phyloP scores from a whole-genome alignment of 2,888 invertebrate species.

The Macroteleia sp. region DNA sequence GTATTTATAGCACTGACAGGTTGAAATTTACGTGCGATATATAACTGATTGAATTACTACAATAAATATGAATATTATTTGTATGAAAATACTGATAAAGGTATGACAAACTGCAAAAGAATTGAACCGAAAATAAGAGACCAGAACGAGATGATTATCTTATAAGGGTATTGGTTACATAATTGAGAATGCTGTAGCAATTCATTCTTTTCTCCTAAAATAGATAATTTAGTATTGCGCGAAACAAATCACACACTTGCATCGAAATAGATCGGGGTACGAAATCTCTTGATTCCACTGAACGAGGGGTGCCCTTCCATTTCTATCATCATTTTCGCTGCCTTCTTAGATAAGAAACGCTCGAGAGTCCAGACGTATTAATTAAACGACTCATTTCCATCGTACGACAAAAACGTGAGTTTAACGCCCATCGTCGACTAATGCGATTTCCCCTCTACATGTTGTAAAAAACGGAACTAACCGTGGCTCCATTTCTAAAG shows the following conservation, averaged over 20 bases:
- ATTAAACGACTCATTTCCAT: constrained; percentile 84
- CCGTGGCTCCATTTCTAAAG: constrained; percentile 37
- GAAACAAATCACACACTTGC: constrained; percentile 51
- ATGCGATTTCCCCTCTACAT: constrained; percentile 69
- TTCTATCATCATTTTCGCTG: constrained; percentile 52
- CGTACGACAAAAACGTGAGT: constrained; percentile 80
- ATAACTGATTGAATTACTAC: too few species aligned
- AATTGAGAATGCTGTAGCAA: too few species aligned
- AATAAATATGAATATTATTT: too few species aligned
- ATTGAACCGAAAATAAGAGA: too few species aligned
- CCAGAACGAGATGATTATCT: too few species aligned
- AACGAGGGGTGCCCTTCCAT: constrained; percentile 36
- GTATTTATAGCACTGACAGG: too few species aligned
- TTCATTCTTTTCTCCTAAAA: too few species aligned
- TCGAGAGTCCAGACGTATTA: constrained; percentile 81
- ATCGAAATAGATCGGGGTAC: constrained; percentile 53
- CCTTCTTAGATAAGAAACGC: constrained; percentile 71
- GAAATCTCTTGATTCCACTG: constrained; percentile 60
- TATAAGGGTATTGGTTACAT: too few species aligned
- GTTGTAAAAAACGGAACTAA: constrained; percentile 52
- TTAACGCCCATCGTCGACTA: constrained; percentile 81
- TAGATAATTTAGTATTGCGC: constrained; percentile 37
- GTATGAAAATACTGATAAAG: too few species aligned
- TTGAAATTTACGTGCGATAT: too few species aligned
- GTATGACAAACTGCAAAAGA: too few species aligned